Base-by-base conservation (phyloP, 1,140 invertebrate genomes). In the Ceratina japonica region DNA sequence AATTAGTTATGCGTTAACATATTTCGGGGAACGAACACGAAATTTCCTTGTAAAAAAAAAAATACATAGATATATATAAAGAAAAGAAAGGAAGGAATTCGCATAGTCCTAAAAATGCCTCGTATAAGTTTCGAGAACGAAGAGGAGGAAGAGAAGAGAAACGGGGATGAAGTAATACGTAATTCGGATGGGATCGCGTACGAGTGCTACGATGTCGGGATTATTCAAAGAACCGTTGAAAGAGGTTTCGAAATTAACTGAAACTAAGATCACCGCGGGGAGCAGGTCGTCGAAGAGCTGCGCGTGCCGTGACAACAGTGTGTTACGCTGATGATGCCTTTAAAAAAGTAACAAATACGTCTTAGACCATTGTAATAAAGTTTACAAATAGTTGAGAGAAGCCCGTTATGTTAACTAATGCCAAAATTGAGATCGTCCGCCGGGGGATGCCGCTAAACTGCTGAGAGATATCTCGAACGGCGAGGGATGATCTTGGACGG, bases 321-420 rank as follows among this genome's bases (percentile, higher is more conserved):
- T 59, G 81, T 73, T 75, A 73, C 81, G 64, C 74, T 75, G 82
- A 83, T 85, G 79, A 44, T 44, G 37, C 37, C 83, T 79, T 85
- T 85, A 65, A 74, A 31, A 63, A 56, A 69, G 58, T 80, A 54
- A 66, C 51, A 65, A 61, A 81, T 77, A 70, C 65, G 56, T 54
- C 62, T 75, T 74, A 81, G 74, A 64, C 63, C 63, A 66, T 51
- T 77, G 66, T 80, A 76, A 73, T 70, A 72, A 71, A 58, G 52
- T 81, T 70, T 77, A 81, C 27, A 31, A 59, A 81, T 49, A 64
- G 37, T 83, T 69, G 54, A 75, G 74, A 52, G 51, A 65, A 75
- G 49, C 56, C 51, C 31, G 61, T 81, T 84, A 75, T 44, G 58
- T 65, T 81, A 75, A 84, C 58, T 83, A 44, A 76, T 61, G 61